Base-by-base conservation (phyloP, 2,797 vertebrate genomes). In the Eidolon dupreanum region DNA sequence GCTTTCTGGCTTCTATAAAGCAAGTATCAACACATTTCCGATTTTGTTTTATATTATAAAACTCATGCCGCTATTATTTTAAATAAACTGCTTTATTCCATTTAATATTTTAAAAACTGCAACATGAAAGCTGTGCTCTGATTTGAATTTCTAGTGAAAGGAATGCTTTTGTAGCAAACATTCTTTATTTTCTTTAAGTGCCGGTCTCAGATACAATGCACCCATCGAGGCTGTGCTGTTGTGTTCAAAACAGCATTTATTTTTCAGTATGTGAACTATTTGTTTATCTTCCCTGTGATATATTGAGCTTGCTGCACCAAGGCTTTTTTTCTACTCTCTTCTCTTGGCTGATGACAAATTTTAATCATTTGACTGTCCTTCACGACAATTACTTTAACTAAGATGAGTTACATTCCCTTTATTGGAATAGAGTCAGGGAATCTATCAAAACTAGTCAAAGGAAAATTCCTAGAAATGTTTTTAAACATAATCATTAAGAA, bases 161-260 rank as follows among this genome's bases (percentile, higher is more conserved):
- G 96, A 97, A 77, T 6, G 17, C 55, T 85, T 93, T 92, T 63
- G 55, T 81, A 63, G 41, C 66, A 86, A 93, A 89, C 91, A 92
- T 41, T 17, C 59, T 88, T 77, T 68, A 81, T 92, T 94, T 93
- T 94, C 36, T 93, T 26, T 38, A 13, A 71, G 75, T 53, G 13
- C 61, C 9, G 10, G 73, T 59, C 84, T 71, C 82, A 55, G 26
- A 28, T 41, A 70, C 49, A 65, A 36, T 36, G 12, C 22, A 5
- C 24, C 26, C 53, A 38, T 36, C 6, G 4, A 71, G 36, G 46
- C n/a, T 78, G 70, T 73, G 49, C 61, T 97, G 57, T 95, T 97
- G 94, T 97, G 94, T 96, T 95, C 94, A 96, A 97, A 96, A 92
- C 96, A 97, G 94, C 96, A 97, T 98, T 98, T 98, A 97, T 97